phyloP scores from a whole-genome alignment of 2,113 vertebrate genomes.

The Hassar affinis region DNA sequence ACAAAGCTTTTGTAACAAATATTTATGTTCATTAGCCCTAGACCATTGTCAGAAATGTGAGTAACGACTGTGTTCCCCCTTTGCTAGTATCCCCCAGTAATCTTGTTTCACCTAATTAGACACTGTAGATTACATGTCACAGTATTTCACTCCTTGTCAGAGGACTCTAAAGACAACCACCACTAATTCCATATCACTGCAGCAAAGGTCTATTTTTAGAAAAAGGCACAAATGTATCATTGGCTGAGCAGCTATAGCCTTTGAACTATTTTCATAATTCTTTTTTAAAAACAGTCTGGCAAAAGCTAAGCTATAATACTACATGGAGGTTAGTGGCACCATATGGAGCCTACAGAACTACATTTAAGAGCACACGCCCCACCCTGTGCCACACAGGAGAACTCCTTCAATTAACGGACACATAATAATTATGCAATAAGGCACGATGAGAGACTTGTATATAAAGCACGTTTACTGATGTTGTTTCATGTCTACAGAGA shows the following conservation, averaged over 20 bases:
- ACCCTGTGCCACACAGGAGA: slow-evolving; percentile 29
- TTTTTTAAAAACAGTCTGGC: not conserved
- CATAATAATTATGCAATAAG: slow-evolving; percentile 27
- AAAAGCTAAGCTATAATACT: not conserved
- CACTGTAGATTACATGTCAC: slow-evolving; percentile 27
- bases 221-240: not conserved
- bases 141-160: not conserved
- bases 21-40: slow-evolving; percentile 11
- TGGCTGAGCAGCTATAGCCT: slow-evolving; percentile 1
- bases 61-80: slow-evolving; percentile 35
- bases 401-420: not conserved
- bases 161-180: not conserved
- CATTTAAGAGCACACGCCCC: not conserved
- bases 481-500: slow-evolving; percentile 25
- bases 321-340: not conserved
- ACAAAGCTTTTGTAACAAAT: not conserved
- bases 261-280: not conserved
- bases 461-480: not conserved
- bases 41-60: slow-evolving; percentile 12
- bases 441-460: slow-evolving; percentile 38
- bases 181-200: not conserved
- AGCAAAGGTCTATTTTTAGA: not conserved
- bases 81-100: slow-evolving; percentile 7
- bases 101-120: slow-evolving; percentile 50
- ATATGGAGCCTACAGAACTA: not conserved